Evolutionary conservation across 2,888 invertebrate genomes (phyloP).

Genomic region (Merodon equestris): DNA sequence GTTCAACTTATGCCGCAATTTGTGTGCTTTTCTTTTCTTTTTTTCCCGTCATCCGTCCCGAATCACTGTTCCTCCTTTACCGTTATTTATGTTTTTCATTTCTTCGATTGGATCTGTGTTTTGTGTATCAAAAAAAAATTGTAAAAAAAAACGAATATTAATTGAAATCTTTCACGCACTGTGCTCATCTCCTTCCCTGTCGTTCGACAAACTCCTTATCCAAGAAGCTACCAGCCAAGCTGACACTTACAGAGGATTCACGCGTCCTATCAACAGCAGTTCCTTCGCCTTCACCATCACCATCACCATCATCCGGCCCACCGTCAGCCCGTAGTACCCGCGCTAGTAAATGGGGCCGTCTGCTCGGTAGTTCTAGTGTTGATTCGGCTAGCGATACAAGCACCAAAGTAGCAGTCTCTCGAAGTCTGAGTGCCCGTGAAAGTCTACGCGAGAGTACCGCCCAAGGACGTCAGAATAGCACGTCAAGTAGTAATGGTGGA

Average conservation of each 20-base stretch:
- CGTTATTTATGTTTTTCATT: constrained; percentile 12
- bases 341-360: constrained; percentile 89
- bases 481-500: constrained; percentile 79
- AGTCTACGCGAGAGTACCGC: constrained; percentile 79
- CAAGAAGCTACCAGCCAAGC: constrained; percentile 79
- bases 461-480: constrained; percentile 79
- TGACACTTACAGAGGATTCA: constrained; percentile 79
- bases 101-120: constrained; percentile 24
- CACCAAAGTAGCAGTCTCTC: constrained; percentile 80
- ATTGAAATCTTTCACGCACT: constrained; percentile 55
- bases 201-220: constrained; percentile 62
- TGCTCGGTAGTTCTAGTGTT: constrained; percentile 88
- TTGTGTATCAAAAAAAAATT: constrained; percentile 13
- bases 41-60: constrained; percentile 1
- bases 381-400: constrained; percentile 85
- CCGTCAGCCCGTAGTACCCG: constrained; percentile 80
- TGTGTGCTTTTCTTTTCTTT: constrained; percentile 42
- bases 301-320: constrained; percentile 79
- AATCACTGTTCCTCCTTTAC: not conserved
- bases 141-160: constrained; percentile 51
- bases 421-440: constrained; percentile 82
- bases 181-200: constrained; percentile 29
- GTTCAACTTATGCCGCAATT: constrained; percentile 37
- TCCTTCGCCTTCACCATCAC: constrained; percentile 78
- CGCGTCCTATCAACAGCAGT: constrained; percentile 77